Percentiles rank a stretch among this genome's conserved stretches.
Conservation (phyloP, 2,888 invertebrate genomes). For the Chromoteleia sp. region DNA sequence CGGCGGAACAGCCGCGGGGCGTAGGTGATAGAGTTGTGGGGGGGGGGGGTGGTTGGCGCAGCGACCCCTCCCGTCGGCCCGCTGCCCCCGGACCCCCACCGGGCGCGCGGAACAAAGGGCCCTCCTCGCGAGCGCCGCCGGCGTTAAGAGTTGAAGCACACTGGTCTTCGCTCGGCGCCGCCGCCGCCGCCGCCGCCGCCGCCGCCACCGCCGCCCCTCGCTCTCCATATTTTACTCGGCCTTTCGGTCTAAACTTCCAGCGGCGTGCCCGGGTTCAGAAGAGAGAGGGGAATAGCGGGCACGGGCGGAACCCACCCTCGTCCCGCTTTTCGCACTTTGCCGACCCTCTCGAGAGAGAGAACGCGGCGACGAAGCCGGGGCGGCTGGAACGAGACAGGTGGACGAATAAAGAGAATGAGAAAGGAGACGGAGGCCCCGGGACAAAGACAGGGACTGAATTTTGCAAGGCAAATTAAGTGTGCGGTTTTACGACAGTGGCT, state of each 20-base stretch:
- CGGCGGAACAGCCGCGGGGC: no score
- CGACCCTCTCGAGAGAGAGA: constrained; percentile 61
- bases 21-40: no score
- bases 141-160: no score
- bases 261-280: neutral
- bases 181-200: no score
- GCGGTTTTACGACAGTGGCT: constrained; percentile 83
- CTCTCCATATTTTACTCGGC: constrained; percentile 63
- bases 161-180: no score
- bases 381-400: constrained; percentile 54
- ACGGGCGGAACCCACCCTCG: constrained; percentile 47
- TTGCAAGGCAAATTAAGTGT: constrained; percentile 85
- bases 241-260: constrained; percentile 66
- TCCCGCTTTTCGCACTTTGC: constrained; percentile 63
- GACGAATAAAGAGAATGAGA: constrained; percentile 56
- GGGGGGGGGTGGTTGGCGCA: no score
- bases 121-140: no score
- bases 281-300: neutral
- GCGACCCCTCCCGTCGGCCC: no score
- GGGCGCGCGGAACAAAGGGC: no score
- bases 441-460: constrained; percentile 77
- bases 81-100: no score
- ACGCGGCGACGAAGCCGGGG: constrained; percentile 32
- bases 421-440: constrained; percentile 48
- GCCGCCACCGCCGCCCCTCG: constrained; percentile 58